A percentile compares a stretch with the other conserved stretches of the same genome.
Evolutionary conservation across 37 sponge, comb jelly and placozoan genomes (phyloP).

Genomic region (Geodia barretti): DNA sequence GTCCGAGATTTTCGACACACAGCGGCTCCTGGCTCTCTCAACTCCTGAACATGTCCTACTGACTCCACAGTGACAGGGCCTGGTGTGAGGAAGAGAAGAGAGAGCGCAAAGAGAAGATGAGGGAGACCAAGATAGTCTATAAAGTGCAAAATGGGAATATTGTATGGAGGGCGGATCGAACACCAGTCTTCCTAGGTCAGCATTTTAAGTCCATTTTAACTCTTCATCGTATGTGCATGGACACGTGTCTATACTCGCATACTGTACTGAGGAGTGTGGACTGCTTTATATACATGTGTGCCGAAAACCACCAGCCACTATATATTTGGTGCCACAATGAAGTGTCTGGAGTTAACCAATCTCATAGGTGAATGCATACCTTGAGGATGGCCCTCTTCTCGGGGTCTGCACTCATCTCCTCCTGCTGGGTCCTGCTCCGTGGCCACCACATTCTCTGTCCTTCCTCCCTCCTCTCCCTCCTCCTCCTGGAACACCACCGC

Average conservation of each 20-base stretch:
- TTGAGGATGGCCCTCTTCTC: slow-evolving; percentile 73
- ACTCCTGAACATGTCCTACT: slow-evolving; percentile 87
- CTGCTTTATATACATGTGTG: background rate
- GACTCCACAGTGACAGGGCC: slow-evolving; percentile 75
- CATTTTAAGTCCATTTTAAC: too few relatives aligned
- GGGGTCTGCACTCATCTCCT: slow-evolving; percentile 86
- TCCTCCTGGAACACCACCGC: slow-evolving; percentile 94
- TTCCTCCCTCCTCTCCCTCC: slow-evolving; percentile 65
- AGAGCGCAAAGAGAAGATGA: background rate
- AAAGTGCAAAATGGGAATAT: background rate
- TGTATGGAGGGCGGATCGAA: background rate
- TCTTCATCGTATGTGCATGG: too few relatives aligned
- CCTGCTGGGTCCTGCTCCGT: slow-evolving; percentile 17
- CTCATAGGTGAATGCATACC: slow-evolving; percentile 9
- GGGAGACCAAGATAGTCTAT: too few relatives aligned
- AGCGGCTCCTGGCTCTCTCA: slow-evolving; percentile 86
- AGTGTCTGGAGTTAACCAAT: too few relatives aligned
- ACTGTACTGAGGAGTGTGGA: too few relatives aligned
- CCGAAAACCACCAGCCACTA: too few relatives aligned
- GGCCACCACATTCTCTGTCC: background rate
- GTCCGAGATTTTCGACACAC: slow-evolving; percentile 50
- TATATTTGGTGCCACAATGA: too few relatives aligned
- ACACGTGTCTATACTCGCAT: too few relatives aligned
- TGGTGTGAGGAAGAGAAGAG: slow-evolving; percentile 1
- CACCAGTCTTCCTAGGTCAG: too few relatives aligned